Conservation (phyloP, 2,797 vertebrate species). For the Ptychadena robeensis region DNA sequence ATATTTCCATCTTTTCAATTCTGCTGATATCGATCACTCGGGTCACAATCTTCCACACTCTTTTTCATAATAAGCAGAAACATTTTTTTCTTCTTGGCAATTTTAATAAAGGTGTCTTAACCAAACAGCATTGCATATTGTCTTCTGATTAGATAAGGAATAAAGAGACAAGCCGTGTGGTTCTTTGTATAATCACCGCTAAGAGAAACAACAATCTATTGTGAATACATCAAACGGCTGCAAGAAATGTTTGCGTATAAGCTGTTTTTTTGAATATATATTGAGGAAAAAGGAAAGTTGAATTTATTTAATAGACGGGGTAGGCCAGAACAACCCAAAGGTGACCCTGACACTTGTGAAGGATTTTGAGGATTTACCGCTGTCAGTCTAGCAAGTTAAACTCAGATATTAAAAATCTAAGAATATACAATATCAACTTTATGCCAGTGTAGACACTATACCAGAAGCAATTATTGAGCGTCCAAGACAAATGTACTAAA, state of each 20-base stretch:
- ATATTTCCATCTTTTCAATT: constrained; percentile 61
- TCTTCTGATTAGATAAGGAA: constrained; percentile 58
- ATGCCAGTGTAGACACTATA: too few relatives aligned
- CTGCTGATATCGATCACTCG: constrained; percentile 59
- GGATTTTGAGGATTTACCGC: not conserved
- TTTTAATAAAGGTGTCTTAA: constrained; percentile 62
- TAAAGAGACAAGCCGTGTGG: constrained; percentile 34
- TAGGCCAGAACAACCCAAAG: not conserved
- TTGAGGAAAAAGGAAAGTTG: not conserved
- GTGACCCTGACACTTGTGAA: not conserved
- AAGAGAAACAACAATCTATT: constrained; percentile 12
- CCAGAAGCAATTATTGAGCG: too few relatives aligned
- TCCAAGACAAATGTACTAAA: too few relatives aligned
- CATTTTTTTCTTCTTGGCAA: constrained; percentile 43
- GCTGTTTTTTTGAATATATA: constrained; percentile 12
- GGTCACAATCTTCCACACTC: constrained; percentile 54
- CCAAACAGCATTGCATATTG: constrained; percentile 56
- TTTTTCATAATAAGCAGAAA: constrained; percentile 56
- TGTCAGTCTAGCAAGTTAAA: not conserved
- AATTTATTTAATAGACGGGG: not conserved
- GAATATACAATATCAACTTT: not conserved
- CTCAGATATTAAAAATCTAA: not conserved
- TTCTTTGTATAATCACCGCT: constrained; percentile 44
- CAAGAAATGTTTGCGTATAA: constrained; percentile 2
- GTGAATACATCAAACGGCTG: constrained; percentile 1